Percentiles rank a stretch among this genome's conserved stretches.
Conservation (phyloP, 2,888 invertebrate species). For the Pegoplata infirma region DNA sequence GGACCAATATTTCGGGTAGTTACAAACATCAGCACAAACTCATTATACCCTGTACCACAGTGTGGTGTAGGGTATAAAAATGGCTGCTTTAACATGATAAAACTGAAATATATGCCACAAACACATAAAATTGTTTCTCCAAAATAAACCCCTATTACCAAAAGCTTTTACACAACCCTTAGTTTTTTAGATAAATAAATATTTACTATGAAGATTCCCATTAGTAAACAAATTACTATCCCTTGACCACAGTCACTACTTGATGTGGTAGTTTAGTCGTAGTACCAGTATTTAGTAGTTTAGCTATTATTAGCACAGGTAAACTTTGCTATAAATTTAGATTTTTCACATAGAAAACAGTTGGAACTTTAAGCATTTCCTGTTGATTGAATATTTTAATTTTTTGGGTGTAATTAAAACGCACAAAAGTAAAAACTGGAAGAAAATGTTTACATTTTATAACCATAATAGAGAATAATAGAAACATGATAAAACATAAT, state of each 20-base stretch:
- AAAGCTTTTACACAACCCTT: background rate
- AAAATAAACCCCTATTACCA: background rate
- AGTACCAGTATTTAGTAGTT: background rate
- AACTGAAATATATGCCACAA: background rate
- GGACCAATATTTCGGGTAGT: no score
- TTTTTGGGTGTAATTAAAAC: background rate
- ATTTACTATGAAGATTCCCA: background rate
- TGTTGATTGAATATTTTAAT: background rate
- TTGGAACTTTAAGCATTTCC: background rate
- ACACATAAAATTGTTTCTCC: constrained; percentile 2
- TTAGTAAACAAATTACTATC: background rate
- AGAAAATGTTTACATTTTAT: background rate
- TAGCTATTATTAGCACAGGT: background rate
- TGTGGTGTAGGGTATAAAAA: no score
- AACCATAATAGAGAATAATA: background rate
- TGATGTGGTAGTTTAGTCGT: background rate
- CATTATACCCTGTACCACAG: no score
- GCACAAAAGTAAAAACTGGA: background rate
- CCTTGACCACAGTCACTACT: constrained; percentile 14
- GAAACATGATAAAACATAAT: background rate
- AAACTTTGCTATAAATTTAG: background rate
- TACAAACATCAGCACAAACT: no score
- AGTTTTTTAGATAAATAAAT: no score
- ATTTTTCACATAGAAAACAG: background rate
- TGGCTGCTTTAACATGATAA: background rate